A percentile compares a stretch with the other conserved stretches of the same genome.
Evolutionary conservation across 2,888 invertebrate species (phyloP).

Genomic region (Volucella inanis): DNA sequence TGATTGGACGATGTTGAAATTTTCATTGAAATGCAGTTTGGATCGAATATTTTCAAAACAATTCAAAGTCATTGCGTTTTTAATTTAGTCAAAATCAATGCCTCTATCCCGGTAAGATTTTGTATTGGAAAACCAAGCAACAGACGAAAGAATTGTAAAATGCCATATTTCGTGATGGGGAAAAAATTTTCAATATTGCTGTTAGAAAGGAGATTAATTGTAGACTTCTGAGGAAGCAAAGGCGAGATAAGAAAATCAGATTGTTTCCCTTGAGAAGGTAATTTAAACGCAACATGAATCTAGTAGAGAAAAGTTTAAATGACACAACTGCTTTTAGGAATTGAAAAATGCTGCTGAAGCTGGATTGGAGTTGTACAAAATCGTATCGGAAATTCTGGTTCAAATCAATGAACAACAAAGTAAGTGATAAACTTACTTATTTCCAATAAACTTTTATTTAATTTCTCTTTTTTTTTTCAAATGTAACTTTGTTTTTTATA

Average conservation of each 20-base stretch:
- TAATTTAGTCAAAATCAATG: no score
- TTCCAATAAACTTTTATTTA: not conserved
- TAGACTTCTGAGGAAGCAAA: slow-evolving; percentile 84
- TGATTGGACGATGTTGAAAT: no score
- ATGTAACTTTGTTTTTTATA: no score
- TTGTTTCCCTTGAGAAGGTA: slow-evolving; percentile 87
- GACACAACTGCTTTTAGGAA: slow-evolving; percentile 82
- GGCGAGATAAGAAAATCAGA: slow-evolving; percentile 86
- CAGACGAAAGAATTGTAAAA: no score
- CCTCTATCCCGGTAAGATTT: no score
- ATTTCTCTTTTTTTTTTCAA: no score
- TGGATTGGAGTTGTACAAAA: slow-evolving; percentile 88
- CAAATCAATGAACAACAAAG: slow-evolving; percentile 87
- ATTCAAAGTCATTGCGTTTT: no score
- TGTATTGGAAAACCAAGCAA: no score
- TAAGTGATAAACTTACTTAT: slow-evolving; percentile 71
- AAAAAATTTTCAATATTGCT: no score
- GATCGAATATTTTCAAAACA: no score
- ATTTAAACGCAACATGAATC: not conserved
- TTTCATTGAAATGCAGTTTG: no score
- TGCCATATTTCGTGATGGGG: no score
- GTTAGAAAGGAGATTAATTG: slow-evolving; percentile 87
- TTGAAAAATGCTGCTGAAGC: slow-evolving; percentile 92
- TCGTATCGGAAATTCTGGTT: slow-evolving; percentile 87
- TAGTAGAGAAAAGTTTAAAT: not conserved